Evolutionary conservation across 2,797 vertebrate species (phyloP).

Genomic region (Sorex maritimensis): DNA sequence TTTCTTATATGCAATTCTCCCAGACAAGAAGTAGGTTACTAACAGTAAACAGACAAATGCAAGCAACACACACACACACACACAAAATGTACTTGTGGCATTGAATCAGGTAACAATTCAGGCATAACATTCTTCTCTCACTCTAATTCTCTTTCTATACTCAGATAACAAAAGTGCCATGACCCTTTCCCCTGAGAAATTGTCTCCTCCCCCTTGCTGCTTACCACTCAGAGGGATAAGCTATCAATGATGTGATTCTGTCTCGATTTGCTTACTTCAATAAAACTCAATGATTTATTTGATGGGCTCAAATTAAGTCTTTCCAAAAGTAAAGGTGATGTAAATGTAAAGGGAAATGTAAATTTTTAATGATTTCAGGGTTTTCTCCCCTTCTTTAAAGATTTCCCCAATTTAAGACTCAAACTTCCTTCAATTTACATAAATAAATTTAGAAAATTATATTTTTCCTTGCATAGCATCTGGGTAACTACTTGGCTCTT

Average conservation of each 20-base stretch:
- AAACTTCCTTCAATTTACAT: constrained; percentile 16
- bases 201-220: not conserved
- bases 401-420: not conserved
- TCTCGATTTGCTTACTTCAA: not conserved
- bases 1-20: not conserved
- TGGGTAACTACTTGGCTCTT: not conserved
- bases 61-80: constrained; percentile 4
- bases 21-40: constrained; percentile 39
- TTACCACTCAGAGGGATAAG: not conserved
- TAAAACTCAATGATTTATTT: not conserved
- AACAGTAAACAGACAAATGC: not conserved
- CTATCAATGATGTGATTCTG: not conserved
- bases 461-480: not conserved
- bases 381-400: not conserved
- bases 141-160: not conserved
- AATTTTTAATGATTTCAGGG: not conserved
- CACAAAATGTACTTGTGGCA: not conserved
- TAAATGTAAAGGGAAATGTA: constrained; percentile 8
- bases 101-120: not conserved
- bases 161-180: not conserved
- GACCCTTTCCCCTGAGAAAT: not conserved
- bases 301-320: not conserved
- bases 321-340: constrained; percentile 7
- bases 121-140: not conserved
- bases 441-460: constrained; percentile 39